Conservation (phyloP, 2,888 invertebrate species). For the Drosophila nr. perissopoda region DNA sequence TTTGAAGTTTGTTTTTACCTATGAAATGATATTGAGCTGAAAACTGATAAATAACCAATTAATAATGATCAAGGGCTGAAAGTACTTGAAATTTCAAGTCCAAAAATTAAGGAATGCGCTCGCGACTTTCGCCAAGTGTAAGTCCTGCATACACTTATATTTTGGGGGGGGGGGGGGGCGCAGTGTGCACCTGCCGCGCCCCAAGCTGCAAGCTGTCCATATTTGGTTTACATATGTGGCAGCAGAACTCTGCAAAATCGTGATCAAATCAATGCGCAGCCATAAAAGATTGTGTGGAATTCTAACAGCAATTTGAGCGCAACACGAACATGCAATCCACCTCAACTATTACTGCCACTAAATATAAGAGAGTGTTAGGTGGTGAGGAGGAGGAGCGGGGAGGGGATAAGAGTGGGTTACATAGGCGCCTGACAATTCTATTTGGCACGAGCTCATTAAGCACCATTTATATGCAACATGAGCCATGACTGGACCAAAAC, state of each 20-base stretch:
- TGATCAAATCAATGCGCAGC: constrained; percentile 75
- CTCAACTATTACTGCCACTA: background rate
- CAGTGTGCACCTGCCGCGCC: constrained; percentile 46
- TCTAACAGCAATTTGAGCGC: constrained; percentile 72
- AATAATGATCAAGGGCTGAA: background rate
- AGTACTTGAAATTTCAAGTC: background rate
- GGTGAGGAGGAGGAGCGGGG: background rate
- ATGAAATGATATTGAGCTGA: background rate
- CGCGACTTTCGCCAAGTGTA: background rate
- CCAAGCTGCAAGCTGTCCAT: constrained; percentile 33
- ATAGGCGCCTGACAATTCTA: constrained; percentile 74
- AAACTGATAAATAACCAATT: background rate
- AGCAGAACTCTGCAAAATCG: constrained; percentile 51
- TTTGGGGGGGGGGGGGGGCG: constrained; percentile 1
- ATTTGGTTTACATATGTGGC: constrained; percentile 37
- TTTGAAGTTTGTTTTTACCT: background rate
- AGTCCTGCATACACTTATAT: constrained; percentile 14
- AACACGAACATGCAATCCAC: constrained; percentile 65
- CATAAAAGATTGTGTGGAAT: constrained; percentile 71
- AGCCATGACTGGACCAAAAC: constrained; percentile 75
- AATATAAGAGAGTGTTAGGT: background rate
- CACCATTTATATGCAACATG: constrained; percentile 83
- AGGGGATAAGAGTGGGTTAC: background rate
- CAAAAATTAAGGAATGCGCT: background rate
- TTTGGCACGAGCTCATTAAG: constrained; percentile 84